Percentiles rank a stretch among this genome's conserved stretches.
Conservation (phyloP, 2,888 invertebrate species). For the Dryadula phaetusa region DNA sequence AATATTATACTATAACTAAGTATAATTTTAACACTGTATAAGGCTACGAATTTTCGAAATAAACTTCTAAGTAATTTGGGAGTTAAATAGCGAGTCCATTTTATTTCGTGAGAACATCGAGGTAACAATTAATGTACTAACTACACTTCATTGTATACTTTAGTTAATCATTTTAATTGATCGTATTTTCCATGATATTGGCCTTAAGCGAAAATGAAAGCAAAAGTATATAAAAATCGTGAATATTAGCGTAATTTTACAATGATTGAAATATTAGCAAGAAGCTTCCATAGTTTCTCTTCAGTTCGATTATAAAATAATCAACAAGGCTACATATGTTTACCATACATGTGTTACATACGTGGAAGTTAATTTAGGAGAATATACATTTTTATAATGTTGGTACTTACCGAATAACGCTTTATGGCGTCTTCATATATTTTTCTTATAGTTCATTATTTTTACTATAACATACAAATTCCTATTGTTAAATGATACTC, state of each 20-base stretch:
- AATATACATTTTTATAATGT: background rate
- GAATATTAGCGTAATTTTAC: background rate
- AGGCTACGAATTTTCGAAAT: slow-evolving; percentile 18
- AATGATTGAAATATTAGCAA: background rate
- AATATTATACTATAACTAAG: slow-evolving; percentile 27
- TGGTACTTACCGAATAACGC: background rate
- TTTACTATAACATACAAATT: too few relatives aligned
- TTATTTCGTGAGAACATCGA: slow-evolving; percentile 25
- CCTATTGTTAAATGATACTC: too few relatives aligned
- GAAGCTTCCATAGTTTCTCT: background rate
- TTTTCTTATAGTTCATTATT: too few relatives aligned
- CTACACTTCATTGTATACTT: background rate
- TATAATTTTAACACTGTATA: slow-evolving; percentile 24
- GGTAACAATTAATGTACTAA: background rate
- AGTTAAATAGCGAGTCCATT: slow-evolving; percentile 22
- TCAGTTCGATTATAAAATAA: background rate
- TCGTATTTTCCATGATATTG: background rate
- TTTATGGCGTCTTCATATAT: too few relatives aligned
- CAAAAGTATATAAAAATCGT: background rate
- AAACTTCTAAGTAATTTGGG: background rate
- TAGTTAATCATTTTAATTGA: background rate
- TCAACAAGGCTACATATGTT: background rate
- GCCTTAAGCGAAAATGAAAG: background rate
- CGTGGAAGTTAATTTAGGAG: background rate
- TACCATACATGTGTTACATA: background rate